These are phyloP conservation scores for Naja naja DNA, from an alignment of 2,113 vertebrate species.

Conservation along the genomic window DNA sequence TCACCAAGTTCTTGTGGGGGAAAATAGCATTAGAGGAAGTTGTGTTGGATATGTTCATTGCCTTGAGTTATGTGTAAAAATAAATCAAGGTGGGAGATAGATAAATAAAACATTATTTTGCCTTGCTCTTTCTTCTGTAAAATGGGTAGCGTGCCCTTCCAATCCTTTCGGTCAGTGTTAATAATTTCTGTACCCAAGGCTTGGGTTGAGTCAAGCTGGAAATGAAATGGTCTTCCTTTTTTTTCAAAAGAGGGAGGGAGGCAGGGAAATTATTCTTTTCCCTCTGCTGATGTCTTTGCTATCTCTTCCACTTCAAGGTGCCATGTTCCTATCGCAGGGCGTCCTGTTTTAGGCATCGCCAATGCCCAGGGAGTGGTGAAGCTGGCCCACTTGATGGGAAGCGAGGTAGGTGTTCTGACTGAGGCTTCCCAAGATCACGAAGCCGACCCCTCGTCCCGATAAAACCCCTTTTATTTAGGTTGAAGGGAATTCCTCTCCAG, in stretches of 20 bases:
- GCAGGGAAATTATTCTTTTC: background rate
- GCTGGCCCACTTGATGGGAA: conserved; percentile 71
- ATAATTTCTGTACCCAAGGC: background rate
- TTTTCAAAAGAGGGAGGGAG: background rate
- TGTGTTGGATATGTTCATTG: background rate
- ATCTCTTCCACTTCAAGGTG: conserved; percentile 75
- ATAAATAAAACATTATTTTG: background rate
- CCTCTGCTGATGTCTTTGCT: background rate
- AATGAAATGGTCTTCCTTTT: background rate
- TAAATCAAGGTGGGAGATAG: background rate
- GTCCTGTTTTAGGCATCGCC: conserved; percentile 79
- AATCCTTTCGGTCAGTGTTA: background rate
- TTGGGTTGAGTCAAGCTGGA: background rate
- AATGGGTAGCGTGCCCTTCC: background rate
- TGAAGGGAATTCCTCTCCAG: too few relatives aligned
- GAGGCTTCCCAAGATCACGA: too few relatives aligned
- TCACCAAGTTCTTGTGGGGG: too few relatives aligned
- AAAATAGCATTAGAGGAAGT: too few relatives aligned
- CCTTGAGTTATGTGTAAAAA: background rate
- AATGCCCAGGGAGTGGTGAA: conserved; percentile 80
- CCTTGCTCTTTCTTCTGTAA: background rate
- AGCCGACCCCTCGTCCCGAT: too few relatives aligned
- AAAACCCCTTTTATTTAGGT: too few relatives aligned
- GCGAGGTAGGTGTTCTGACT: conserved; percentile 74
- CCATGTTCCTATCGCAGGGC: conserved; percentile 75